Conservation (phyloP, 2,797 vertebrate species). For the Pteronotus mesoamericanus region DNA sequence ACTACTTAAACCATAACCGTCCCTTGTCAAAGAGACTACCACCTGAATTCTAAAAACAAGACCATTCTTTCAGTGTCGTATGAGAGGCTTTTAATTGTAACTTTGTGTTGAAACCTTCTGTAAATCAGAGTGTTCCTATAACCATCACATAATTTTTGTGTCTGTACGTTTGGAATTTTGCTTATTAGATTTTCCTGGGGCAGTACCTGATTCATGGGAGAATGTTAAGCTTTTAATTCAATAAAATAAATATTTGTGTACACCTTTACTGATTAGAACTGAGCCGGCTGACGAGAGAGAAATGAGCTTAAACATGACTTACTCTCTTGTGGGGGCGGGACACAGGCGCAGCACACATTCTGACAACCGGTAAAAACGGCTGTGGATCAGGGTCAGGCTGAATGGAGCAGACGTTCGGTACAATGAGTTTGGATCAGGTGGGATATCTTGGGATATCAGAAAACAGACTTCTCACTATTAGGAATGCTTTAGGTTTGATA, state of each 20-base stretch:
- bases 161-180: not conserved
- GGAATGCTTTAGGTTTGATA: constrained; percentile 20
- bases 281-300: not conserved
- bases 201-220: not conserved
- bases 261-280: not conserved
- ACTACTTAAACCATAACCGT: not conserved
- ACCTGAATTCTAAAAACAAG: constrained; percentile 29
- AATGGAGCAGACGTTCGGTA: not conserved
- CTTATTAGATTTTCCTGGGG: not conserved
- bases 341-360: not conserved
- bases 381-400: not conserved
- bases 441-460: not conserved
- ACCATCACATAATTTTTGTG: not conserved
- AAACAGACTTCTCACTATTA: constrained; percentile 2
- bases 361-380: not conserved
- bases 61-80: not conserved
- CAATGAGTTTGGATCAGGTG: not conserved
- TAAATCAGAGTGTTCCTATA: not conserved
- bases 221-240: constrained; percentile 34
- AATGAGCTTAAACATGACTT: not conserved
- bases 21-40: not conserved
- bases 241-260: not conserved
- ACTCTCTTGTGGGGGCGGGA: not conserved
- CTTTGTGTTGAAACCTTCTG: not conserved
- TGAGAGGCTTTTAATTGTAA: not conserved